Percentiles rank a stretch among this genome's conserved stretches.
Evolutionary conservation across 2,888 invertebrate genomes (phyloP).

Genomic region (Drosophila leonis): DNA sequence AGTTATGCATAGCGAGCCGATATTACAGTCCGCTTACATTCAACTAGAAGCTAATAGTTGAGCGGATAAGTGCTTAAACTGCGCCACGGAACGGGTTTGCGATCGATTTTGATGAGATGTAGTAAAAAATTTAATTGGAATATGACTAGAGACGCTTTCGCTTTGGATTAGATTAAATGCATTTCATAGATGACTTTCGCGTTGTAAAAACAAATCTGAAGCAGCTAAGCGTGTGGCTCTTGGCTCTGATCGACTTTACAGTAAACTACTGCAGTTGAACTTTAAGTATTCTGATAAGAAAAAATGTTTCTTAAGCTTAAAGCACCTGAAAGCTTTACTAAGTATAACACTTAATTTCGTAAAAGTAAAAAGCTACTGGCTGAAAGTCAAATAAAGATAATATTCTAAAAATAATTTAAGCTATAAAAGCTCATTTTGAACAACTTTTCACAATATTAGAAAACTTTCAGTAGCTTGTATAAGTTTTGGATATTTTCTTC

Average conservation of each 20-base stretch:
- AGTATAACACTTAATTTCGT: background rate
- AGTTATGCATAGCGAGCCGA: constrained; percentile 43
- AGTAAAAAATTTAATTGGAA: constrained; percentile 51
- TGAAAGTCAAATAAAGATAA: no score
- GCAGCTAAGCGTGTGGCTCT: background rate
- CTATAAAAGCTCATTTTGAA: background rate
- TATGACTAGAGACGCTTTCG: constrained; percentile 41
- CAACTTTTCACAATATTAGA: no score
- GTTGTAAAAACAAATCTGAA: background rate
- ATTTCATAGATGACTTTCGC: background rate
- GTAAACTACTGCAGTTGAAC: background rate
- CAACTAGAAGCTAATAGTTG: constrained; percentile 27
- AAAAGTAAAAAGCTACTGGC: background rate
- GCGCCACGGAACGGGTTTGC: constrained; percentile 38
- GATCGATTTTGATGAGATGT: constrained; percentile 19
- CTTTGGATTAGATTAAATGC: constrained; percentile 33
- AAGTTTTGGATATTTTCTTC: no score
- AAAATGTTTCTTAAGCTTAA: background rate
- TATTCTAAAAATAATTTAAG: background rate
- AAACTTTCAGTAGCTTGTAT: no score
- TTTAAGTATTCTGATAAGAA: background rate
- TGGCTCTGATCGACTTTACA: background rate
- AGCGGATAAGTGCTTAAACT: constrained; percentile 16
- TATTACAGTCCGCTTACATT: constrained; percentile 40
- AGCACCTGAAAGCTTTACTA: background rate